Conservation (phyloP, 2,797 vertebrate species). For the Prionace glauca region DNA sequence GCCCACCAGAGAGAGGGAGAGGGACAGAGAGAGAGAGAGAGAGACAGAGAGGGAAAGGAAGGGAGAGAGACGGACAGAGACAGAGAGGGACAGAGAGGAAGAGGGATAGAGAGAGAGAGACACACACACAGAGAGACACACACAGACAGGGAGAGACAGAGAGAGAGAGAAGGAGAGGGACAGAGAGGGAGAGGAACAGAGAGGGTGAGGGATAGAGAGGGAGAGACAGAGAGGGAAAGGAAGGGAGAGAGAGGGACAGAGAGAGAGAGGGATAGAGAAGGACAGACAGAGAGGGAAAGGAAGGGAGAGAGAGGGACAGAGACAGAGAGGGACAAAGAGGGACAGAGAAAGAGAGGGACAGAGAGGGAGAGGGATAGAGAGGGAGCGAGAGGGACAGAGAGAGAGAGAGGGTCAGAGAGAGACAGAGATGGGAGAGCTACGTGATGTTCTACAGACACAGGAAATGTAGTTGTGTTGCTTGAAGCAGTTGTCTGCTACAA, state of each 20-base stretch:
- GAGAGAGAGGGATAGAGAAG: too few species aligned
- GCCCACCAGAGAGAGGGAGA: background rate
- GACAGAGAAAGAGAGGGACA: too few species aligned
- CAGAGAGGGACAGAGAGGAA: background rate
- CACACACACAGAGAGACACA: too few species aligned
- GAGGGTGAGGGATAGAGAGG: background rate
- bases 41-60: too few species aligned
- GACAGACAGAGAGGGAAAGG: background rate
- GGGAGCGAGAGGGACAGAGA: rapidly evolving
- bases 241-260: background rate
- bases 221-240: background rate
- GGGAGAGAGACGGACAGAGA: too few species aligned
- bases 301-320: too few species aligned
- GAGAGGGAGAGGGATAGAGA: background rate
- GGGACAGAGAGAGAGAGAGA: too few species aligned
- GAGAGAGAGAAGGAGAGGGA: background rate
- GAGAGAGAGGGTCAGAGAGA: too few species aligned
- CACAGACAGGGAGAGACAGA: background rate
- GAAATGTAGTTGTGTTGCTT: background rate
- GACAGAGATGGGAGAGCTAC: too few species aligned
- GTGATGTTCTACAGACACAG: background rate
- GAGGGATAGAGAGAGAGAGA: background rate
- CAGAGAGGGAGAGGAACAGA: too few species aligned
- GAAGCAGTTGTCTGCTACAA: background rate
- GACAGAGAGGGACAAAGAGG: too few species aligned